Conservation (phyloP, 1,140 invertebrate genomes). For the Oedothorax gibbosus region DNA sequence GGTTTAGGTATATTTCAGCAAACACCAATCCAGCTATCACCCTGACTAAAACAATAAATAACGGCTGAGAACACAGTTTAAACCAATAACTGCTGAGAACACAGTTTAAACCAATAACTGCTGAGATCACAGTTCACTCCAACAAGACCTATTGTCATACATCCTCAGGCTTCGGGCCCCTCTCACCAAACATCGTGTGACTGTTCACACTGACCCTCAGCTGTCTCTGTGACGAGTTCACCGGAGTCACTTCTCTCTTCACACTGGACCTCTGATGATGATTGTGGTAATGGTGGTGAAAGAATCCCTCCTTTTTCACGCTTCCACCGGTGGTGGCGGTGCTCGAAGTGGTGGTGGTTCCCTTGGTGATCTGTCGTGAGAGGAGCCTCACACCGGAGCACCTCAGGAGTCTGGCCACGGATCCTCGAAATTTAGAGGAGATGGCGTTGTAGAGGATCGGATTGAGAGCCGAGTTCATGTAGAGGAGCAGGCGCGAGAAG, state of each 20-base stretch:
- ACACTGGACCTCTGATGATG: no score
- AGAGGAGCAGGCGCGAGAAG: conserved; percentile 86
- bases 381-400: conserved; percentile 43
- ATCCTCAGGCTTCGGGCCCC: conserved; percentile 18
- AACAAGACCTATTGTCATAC: conserved; percentile 8
- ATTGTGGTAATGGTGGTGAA: conserved; percentile 7
- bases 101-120: no score
- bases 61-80: no score
- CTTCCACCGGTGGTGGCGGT: conserved; percentile 45
- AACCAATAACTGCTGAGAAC: no score
- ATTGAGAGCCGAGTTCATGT: conserved; percentile 90
- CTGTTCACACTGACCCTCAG: conserved; percentile 26
- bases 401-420: conserved; percentile 72
- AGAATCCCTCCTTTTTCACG: conserved; percentile 15
- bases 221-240: neutral
- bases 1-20: no score
- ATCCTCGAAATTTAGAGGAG: conserved; percentile 90
- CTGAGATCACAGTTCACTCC: no score
- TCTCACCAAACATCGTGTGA: neutral
- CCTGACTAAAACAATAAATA: no score
- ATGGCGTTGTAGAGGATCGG: conserved; percentile 87
- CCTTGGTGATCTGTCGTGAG: conserved; percentile 23
- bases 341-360: conserved; percentile 44
- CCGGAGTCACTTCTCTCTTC: no score
- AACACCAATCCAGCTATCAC: no score